phyloP scores from a whole-genome alignment of 2,797 vertebrate genomes.

The Merluccius polli region DNA sequence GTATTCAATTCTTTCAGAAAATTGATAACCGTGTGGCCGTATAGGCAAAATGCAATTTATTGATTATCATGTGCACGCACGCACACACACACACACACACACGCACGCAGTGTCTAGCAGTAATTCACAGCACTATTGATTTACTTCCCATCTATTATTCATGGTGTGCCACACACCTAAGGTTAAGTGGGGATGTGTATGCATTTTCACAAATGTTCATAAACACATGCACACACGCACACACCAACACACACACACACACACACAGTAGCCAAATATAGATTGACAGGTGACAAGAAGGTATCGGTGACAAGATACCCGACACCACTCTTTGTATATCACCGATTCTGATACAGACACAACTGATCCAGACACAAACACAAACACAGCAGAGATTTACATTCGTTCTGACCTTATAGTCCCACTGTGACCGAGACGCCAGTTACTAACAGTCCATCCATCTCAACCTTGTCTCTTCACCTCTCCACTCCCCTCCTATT shows the following conservation, averaged over 20 bases:
- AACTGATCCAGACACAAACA: conserved; percentile 11
- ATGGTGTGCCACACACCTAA: conserved; percentile 63
- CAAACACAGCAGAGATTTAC: conserved; percentile 12
- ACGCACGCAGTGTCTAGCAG: conserved; percentile 42
- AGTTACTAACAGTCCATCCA: conserved; percentile 51
- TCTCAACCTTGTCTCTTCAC: conserved; percentile 52
- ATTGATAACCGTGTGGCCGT: neutral
- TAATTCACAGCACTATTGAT: conserved; percentile 69
- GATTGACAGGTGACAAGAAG: conserved; percentile 53
- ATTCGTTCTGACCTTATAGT: conserved; percentile 16
- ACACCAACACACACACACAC: conserved; percentile 43
- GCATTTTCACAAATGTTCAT: conserved; percentile 18
- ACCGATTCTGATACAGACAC: conserved; percentile 14
- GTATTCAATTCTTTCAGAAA: too few species aligned
- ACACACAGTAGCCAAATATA: neutral
- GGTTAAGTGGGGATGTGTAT: conserved; percentile 48
- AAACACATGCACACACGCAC: conserved; percentile 4
- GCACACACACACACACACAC: conserved; percentile 10
- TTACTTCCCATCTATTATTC: conserved; percentile 74
- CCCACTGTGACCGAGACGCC: neutral
- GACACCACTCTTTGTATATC: conserved; percentile 41
- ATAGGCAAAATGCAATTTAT: neutral
- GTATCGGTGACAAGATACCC: conserved; percentile 44
- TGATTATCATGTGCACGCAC: neutral
- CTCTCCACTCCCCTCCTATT: conserved; percentile 28